Conservation (phyloP, 1,140 invertebrate species). For the Anastatus disparis region DNA sequence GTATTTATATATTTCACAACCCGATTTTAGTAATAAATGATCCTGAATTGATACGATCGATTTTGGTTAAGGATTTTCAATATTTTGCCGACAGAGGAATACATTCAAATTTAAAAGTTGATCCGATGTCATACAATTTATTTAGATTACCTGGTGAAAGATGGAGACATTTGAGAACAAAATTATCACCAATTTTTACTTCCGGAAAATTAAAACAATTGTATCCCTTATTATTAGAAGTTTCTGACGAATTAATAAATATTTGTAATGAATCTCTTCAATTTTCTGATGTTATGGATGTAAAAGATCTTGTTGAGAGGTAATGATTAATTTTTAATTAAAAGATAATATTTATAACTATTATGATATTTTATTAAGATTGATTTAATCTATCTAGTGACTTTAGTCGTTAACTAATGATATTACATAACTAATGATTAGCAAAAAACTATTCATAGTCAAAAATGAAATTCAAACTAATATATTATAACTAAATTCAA, state of each 20-base stretch:
- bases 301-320: constrained; percentile 47
- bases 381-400: no score
- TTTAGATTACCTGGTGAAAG: constrained; percentile 62
- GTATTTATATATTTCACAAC: constrained; percentile 41
- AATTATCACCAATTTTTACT: constrained; percentile 70
- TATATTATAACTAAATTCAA: no score
- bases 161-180: constrained; percentile 68
- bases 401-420: no score
- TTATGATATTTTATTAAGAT: background rate
- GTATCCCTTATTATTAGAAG: constrained; percentile 64
- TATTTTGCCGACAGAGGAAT: constrained; percentile 66
- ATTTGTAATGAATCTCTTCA: constrained; percentile 24
- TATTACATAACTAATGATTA: no score
- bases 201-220: constrained; percentile 70
- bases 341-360: background rate
- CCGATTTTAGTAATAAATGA: constrained; percentile 54
- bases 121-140: constrained; percentile 69
- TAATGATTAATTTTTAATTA: background rate
- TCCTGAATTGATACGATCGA: constrained; percentile 64
- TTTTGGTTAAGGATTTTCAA: constrained; percentile 68
- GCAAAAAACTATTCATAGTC: no score
- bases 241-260: constrained; percentile 58
- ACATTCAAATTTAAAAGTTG: constrained; percentile 64
- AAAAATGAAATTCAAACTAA: no score
- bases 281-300: constrained; percentile 36